Conservation (phyloP, 1,140 invertebrate genomes). For the Antheraea mylitta region DNA sequence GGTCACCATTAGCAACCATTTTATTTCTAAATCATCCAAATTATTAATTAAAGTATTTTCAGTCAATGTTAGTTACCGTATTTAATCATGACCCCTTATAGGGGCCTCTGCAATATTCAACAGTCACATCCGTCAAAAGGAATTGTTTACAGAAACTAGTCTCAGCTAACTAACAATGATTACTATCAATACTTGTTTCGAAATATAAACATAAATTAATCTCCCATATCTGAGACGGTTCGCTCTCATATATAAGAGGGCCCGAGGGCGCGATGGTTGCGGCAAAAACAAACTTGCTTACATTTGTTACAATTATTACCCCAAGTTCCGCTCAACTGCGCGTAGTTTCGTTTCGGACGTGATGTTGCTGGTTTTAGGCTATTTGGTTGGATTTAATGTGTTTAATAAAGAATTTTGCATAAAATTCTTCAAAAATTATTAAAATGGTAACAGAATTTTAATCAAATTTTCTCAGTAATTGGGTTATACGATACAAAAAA, state of each 20-base stretch:
- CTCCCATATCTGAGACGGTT: constrained; percentile 27
- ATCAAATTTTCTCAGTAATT: too few species aligned
- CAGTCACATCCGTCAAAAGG: background rate
- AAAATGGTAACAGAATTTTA: too few species aligned
- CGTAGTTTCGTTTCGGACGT: constrained; percentile 46
- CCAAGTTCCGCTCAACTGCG: constrained; percentile 35
- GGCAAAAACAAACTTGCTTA: constrained; percentile 45
- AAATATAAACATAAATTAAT: constrained; percentile 6
- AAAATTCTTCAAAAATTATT: background rate
- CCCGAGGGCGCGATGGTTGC: constrained; percentile 18
- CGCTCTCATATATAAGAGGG: constrained; percentile 6
- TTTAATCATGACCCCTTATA: too few species aligned
- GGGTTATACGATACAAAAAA: too few species aligned
- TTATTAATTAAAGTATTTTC: too few species aligned
- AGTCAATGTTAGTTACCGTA: too few species aligned
- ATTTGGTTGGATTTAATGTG: background rate
- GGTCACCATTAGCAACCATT: too few species aligned
- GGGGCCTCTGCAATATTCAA: background rate
- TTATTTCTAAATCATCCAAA: too few species aligned
- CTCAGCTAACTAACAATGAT: constrained; percentile 3
- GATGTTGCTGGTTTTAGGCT: constrained; percentile 18
- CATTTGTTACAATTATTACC: constrained; percentile 60
- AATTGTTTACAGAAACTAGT: background rate
- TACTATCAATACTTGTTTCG: constrained; percentile 6
- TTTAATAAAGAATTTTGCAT: background rate